Evolutionary conservation across 2,797 vertebrate species (phyloP).

Genomic region (Apodemus agrarius): DNA sequence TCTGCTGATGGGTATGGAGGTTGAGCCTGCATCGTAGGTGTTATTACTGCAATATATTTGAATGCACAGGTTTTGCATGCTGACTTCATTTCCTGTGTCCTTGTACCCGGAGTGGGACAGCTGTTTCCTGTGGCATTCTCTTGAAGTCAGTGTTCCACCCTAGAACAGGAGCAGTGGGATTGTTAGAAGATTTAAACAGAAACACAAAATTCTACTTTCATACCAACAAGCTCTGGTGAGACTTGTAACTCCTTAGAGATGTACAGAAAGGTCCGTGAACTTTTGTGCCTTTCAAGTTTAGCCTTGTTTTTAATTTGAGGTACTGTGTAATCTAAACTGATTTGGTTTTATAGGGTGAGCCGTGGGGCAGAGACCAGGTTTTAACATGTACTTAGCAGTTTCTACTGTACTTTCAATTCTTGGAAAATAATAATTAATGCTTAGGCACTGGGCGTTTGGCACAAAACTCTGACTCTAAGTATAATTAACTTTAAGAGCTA

Average conservation of each 20-base stretch:
- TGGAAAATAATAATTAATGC: slow-evolving; percentile 73
- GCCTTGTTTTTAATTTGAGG: slow-evolving; percentile 66
- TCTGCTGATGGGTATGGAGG: background rate
- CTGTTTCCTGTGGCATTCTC: background rate
- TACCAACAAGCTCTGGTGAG: slow-evolving; percentile 15
- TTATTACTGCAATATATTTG: background rate
- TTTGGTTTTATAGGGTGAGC: slow-evolving; percentile 47
- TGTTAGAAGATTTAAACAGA: slow-evolving; percentile 40
- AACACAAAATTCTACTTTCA: slow-evolving; percentile 38
- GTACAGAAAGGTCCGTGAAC: slow-evolving; percentile 46
- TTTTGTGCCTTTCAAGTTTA: slow-evolving; percentile 53
- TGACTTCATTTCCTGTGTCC: background rate
- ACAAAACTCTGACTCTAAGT: slow-evolving; percentile 65
- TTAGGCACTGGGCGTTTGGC: slow-evolving; percentile 57
- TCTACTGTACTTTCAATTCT: slow-evolving; percentile 52
- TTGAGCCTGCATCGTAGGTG: background rate
- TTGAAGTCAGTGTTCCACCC: slow-evolving; percentile 8
- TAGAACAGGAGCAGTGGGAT: background rate
- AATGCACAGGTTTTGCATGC: background rate
- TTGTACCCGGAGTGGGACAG: background rate
- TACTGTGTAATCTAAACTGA: slow-evolving; percentile 35
- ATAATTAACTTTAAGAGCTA: slow-evolving; percentile 74
- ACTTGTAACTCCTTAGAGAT: slow-evolving; percentile 48
- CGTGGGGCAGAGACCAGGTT: slow-evolving; percentile 44
- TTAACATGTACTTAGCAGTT: slow-evolving; percentile 63